phyloP scores from a whole-genome alignment of 2,888 invertebrate species.

The Chorisops tibialis region DNA sequence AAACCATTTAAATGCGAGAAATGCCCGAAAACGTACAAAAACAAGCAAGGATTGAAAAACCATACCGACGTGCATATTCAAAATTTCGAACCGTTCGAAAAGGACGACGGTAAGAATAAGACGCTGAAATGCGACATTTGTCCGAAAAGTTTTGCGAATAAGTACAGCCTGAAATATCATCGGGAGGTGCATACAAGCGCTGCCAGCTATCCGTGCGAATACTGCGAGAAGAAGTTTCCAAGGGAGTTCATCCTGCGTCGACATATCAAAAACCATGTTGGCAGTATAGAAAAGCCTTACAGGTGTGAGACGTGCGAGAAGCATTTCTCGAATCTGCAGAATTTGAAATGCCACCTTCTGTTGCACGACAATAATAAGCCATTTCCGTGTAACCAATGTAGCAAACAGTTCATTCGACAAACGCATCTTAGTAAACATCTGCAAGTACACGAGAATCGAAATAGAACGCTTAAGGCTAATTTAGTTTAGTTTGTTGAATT shows the following conservation, averaged over 20 bases:
- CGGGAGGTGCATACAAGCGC: slow-evolving; percentile 11
- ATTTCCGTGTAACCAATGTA: slow-evolving; percentile 16
- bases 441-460: not conserved
- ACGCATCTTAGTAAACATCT: slow-evolving; percentile 8
- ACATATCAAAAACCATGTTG: slow-evolving; percentile 14
- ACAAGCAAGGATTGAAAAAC: slow-evolving; percentile 6
- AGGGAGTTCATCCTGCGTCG: slow-evolving; percentile 14
- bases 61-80: slow-evolving; percentile 6
- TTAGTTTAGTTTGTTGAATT: too few relatives aligned
- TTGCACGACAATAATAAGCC: slow-evolving; percentile 2
- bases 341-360: not conserved
- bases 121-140: slow-evolving; percentile 18
- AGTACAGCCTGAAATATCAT: slow-evolving; percentile 27
- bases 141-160: slow-evolving; percentile 19
- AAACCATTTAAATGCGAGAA: slow-evolving; percentile 14
- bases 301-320: not conserved
- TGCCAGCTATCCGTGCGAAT: not conserved
- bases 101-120: not conserved
- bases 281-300: not conserved
- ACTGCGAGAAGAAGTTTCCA: slow-evolving; percentile 15
- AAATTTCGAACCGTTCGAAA: not conserved
- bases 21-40: slow-evolving; percentile 18
- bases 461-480: not conserved
- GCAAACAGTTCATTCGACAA: slow-evolving; percentile 10
- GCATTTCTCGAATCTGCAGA: not conserved